These are phyloP conservation scores for Venturia canescens DNA, from an alignment of 1,140 invertebrate species.

Conservation along the genomic window DNA sequence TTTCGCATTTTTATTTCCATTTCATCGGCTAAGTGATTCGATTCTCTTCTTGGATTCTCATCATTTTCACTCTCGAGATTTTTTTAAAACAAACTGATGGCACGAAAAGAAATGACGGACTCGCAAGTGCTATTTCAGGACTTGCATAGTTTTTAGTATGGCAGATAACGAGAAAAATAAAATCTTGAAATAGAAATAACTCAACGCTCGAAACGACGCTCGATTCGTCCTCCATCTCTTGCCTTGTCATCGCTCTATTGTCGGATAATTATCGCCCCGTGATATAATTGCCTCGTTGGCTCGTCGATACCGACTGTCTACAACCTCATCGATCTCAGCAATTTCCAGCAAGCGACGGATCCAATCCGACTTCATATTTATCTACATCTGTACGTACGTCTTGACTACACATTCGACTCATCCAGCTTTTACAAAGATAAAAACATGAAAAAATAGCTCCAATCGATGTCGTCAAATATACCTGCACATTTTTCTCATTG, in stretches of 20 bases:
- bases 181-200: background rate
- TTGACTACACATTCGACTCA: background rate
- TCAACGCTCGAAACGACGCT: background rate
- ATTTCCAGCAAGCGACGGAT: background rate
- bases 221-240: background rate
- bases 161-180: background rate
- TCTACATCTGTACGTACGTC: background rate
- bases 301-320: constrained; percentile 3
- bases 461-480: too few relatives aligned
- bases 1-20: too few relatives aligned
- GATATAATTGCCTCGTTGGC: constrained; percentile 23
- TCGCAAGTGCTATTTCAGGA: too few relatives aligned
- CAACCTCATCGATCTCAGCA: constrained; percentile 19
- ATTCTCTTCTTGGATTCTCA: too few relatives aligned
- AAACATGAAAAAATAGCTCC: too few relatives aligned
- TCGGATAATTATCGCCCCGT: constrained; percentile 30
- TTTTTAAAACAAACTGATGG: too few relatives aligned
- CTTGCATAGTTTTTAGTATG: background rate
- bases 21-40: too few relatives aligned
- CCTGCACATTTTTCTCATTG: too few relatives aligned
- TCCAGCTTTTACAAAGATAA: too few relatives aligned
- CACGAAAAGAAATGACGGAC: too few relatives aligned
- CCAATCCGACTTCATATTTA: background rate
- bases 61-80: too few relatives aligned
- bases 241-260: constrained; percentile 37